These are phyloP conservation scores for Hippolais icterina DNA, from an alignment of 2,113 vertebrate genomes.

Conservation along the genomic window DNA sequence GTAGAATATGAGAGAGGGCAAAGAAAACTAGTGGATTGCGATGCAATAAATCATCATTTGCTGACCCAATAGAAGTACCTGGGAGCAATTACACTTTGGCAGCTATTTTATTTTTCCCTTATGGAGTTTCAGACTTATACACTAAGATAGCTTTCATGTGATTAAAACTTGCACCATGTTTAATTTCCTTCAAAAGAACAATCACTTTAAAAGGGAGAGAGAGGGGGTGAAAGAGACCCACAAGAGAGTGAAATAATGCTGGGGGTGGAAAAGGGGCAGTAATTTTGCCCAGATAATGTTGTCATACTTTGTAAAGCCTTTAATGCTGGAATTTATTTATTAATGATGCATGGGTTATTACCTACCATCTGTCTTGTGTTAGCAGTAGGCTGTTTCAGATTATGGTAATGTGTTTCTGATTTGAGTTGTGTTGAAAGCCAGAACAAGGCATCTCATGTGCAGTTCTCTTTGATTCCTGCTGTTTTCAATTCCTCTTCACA, in stretches of 20 bases:
- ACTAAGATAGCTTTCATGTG: conserved; percentile 72
- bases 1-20: background rate
- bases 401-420: conserved; percentile 90
- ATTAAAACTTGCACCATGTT: conserved; percentile 57
- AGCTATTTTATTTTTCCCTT: conserved; percentile 75
- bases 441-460: conserved; percentile 86
- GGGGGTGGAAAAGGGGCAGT: conserved; percentile 65
- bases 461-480: conserved; percentile 87
- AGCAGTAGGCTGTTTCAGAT: conserved; percentile 86
- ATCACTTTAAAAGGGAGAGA: conserved; percentile 27
- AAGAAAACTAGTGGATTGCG: conserved; percentile 25
- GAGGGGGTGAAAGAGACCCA: conserved; percentile 31
- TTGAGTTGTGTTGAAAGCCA: conserved; percentile 86
- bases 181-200: conserved; percentile 72
- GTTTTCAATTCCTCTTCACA: conserved; percentile 88
- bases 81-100: conserved; percentile 75
- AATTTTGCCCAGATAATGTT: conserved; percentile 80
- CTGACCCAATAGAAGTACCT: conserved; percentile 67
- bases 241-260: conserved; percentile 70
- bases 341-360: conserved; percentile 86
- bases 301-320: conserved; percentile 85
- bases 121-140: conserved; percentile 70
- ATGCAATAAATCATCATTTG: conserved; percentile 61
- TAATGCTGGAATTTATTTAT: conserved; percentile 90
- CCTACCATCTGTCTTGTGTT: conserved; percentile 86